A percentile compares a stretch with the other conserved stretches of the same genome.
These are phyloP conservation scores for Sebastes dallii DNA, from an alignment of 2,797 vertebrate genomes.

Conservation along the genomic window DNA sequence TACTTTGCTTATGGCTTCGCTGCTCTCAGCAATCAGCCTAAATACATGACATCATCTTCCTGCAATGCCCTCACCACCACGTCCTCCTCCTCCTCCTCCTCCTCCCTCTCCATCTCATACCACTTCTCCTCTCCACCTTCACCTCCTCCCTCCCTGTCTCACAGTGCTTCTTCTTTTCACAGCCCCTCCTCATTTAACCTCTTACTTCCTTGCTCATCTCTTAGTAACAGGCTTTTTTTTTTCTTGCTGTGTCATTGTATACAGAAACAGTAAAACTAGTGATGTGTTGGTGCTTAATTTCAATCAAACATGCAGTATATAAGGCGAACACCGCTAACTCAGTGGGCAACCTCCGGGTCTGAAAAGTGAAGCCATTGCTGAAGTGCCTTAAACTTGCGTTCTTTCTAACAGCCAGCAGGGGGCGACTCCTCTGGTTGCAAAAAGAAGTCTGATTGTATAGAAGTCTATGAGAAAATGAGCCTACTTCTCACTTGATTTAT, in stretches of 20 bases:
- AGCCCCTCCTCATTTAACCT: constrained; percentile 58
- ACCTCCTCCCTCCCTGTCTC: constrained; percentile 50
- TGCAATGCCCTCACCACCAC: constrained; percentile 65
- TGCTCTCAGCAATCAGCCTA: constrained; percentile 80
- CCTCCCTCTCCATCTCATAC: constrained; percentile 25
- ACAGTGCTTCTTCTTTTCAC: constrained; percentile 40
- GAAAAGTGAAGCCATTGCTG: too few relatives aligned
- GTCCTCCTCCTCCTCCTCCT: neutral
- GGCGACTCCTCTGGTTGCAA: too few relatives aligned
- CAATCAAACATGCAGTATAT: neutral
- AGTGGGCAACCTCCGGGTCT: too few relatives aligned
- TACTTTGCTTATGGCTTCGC: constrained; percentile 69
- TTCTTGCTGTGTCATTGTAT: constrained; percentile 66
- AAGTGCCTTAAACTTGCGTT: too few relatives aligned
- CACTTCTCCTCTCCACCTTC: constrained; percentile 51
- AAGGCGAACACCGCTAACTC: neutral
- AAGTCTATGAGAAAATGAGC: too few relatives aligned
- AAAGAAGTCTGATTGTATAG: too few relatives aligned
- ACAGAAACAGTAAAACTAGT: neutral
- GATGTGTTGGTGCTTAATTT: neutral
- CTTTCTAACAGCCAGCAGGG: too few relatives aligned
- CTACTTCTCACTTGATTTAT: too few relatives aligned
- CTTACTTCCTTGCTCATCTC: constrained; percentile 40
- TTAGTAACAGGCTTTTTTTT: constrained; percentile 46
- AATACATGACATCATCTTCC: constrained; percentile 87